These are phyloP conservation scores for Pocillopora grandis DNA, from an alignment of 92 coral and sea anemone genomes.

Conservation along the genomic window DNA sequence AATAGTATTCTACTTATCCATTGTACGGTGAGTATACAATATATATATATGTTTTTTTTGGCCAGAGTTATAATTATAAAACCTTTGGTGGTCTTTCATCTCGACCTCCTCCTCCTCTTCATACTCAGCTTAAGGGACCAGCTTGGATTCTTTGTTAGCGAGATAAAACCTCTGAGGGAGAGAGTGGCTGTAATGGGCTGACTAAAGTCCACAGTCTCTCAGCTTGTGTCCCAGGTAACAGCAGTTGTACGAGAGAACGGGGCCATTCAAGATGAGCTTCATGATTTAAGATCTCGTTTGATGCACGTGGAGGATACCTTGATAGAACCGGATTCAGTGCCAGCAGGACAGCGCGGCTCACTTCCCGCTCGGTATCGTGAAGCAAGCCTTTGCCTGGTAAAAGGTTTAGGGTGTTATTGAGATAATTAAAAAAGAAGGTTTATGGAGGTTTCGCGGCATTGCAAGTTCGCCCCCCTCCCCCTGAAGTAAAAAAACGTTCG, in stretches of 20 bases:
- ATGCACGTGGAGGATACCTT: constrained; percentile 17
- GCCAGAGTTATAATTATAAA: no score
- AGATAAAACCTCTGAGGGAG: constrained; percentile 30
- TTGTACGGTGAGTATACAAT: no score
- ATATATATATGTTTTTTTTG: no score
- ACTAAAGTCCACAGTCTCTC: constrained; percentile 43
- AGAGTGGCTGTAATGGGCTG: constrained; percentile 12
- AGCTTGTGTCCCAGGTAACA: constrained; percentile 43
- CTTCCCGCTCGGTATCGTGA: neutral
- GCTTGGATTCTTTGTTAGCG: constrained; percentile 17
- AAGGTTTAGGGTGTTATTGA: no score
- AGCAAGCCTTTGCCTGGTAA: no score
- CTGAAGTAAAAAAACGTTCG: no score
- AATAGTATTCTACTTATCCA: no score
- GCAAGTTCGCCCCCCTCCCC: no score
- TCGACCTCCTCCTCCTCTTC: constrained; percentile 26
- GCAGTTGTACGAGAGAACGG: constrained; percentile 29
- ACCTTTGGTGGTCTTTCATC: constrained; percentile 16
- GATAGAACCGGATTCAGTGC: constrained; percentile 17
- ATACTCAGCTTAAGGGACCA: constrained; percentile 15
- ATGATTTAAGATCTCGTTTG: constrained; percentile 11
- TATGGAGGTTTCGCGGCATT: no score
- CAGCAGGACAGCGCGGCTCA: constrained; percentile 12
- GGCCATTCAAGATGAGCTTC: constrained; percentile 13
- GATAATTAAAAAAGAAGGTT: no score